phyloP scores from a whole-genome alignment of 2,797 vertebrate genomes.

The Botia kubotai region DNA sequence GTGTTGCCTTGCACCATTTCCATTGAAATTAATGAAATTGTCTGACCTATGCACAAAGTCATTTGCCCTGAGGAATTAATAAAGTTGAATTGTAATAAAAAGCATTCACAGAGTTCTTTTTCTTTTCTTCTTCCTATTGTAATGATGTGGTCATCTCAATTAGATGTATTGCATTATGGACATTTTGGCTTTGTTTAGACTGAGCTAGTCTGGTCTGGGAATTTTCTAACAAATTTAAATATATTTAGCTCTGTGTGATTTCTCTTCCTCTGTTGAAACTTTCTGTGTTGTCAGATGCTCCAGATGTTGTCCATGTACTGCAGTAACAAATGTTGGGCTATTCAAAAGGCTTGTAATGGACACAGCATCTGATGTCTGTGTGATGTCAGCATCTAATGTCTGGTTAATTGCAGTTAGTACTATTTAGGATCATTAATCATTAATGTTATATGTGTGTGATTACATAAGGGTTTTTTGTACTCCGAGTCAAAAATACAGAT shows the following conservation, averaged over 20 bases:
- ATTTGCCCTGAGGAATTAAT: background rate
- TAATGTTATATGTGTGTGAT: constrained; percentile 2
- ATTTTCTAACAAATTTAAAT: background rate
- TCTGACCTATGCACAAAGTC: background rate
- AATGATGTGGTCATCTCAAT: background rate
- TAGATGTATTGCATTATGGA: background rate
- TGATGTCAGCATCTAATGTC: background rate
- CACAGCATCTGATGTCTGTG: background rate
- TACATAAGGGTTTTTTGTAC: background rate
- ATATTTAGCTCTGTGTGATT: background rate
- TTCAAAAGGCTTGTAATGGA: background rate
- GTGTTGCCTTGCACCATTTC: background rate
- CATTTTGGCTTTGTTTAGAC: background rate
- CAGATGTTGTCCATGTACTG: background rate
- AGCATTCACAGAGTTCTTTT: no score
- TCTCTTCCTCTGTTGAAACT: background rate
- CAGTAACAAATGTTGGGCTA: constrained; percentile 12
- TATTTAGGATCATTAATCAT: constrained; percentile 7
- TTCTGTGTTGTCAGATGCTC: background rate
- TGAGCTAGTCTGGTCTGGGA: background rate
- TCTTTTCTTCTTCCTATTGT: background rate
- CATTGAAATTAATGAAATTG: background rate
- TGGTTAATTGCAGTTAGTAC: constrained; percentile 2
- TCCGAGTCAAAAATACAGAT: background rate
- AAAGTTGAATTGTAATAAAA: background rate